Evolutionary conservation across 2,888 invertebrate species (phyloP), one percentile per base, ranked within the genome.

Genomic region (Pollenia amentaria): DNA sequence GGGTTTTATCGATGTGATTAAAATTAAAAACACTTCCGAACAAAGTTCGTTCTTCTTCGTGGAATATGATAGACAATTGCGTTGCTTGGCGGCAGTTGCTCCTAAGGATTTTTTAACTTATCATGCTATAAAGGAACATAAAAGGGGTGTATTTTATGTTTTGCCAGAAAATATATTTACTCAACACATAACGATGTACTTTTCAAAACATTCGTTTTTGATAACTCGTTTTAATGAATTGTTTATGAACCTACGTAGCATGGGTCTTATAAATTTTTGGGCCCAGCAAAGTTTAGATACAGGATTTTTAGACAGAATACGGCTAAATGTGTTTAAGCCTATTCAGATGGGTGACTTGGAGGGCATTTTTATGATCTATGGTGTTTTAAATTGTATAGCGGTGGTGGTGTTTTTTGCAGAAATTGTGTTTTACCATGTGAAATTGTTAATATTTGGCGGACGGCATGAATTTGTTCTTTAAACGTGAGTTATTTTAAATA

Each of bases 201-300:
- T 90, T 53, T 60, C 89, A 7, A 90, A 90, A 72, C 89, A 89
- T 48, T 90, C 90, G 0, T 90, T 77, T 78, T 60, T 90, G 8
- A 88, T 89, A 8, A 85, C 88, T 42, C 88, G 88, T 3, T 88
- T 90, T 9, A 88, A 90, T 72, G 44, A 85, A 21, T 9, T 89
- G 0, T 48, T 90, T 11, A 87, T 89, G 87, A 83, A 80, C 38
- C 46, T 89, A 51, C 87, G 89, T 8, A 77, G 85, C 48, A 85
- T 87, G 60, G 90, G 89, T 0, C 29, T 89, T 8, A 88, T 89
- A 18, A 82, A 89, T 16, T 89, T 88, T 53, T 90, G 89, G 90
- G 88, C 87, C 3, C 3, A 57, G 2, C 80, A 84, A 70, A 77
- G 87, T 55, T 42, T 88, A 12, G 88, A 89, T 51, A 38, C 44